Base-by-base conservation (phyloP, 2,113 vertebrate species). In the Nettapus auritus region DNA sequence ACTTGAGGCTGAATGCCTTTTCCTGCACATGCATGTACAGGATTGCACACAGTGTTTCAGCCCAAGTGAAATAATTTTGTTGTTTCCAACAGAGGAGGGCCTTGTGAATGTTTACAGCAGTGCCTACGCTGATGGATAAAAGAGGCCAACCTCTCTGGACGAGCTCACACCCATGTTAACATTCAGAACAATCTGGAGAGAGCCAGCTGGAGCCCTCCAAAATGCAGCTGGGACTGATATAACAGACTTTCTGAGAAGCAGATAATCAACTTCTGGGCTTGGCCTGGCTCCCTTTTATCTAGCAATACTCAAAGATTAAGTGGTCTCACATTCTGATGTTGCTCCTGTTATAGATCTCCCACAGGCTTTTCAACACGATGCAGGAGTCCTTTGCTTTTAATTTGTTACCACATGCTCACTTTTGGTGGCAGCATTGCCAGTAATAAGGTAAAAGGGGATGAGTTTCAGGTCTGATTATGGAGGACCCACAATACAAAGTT, bases 351-450 rank as follows among this genome's bases (percentile, higher is more conserved):
- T 86, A 42, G 12, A 19, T 63, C 86, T 94, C 31, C 52, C n/a
- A 59, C 18, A 25, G 26, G 16, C 3, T 76, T 90, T 87, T 90
- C 2, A 1, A 44, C 36, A 63, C 8, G 22, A 53, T 34, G 25
- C 17, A 53, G 52, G n/a, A 40, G 5, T 26, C 71, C 33, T 81
- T 57, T 74, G 21, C 34, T 31, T 60, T 33, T 66, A 64, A 86
- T 50, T 85, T 17, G n/a, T 31, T 38, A 8, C n/a, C 0, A 0
- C 18, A 9, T 53, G 14, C 15, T 44, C 26, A 40, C 26, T 40
- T 63, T 50, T 66, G 21, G 33, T 38, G 38, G 8, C 18, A 82
- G 23, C 5, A 59, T 83, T 86, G 12, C 52, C 38, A 64, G 44
- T 31, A 63, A 71, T 13, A 40, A 80, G 13, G n/a, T 63, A 40